These are phyloP conservation scores for Chloroceryle amazona DNA, from an alignment of 2,797 vertebrate species.

Conservation along the genomic window DNA sequence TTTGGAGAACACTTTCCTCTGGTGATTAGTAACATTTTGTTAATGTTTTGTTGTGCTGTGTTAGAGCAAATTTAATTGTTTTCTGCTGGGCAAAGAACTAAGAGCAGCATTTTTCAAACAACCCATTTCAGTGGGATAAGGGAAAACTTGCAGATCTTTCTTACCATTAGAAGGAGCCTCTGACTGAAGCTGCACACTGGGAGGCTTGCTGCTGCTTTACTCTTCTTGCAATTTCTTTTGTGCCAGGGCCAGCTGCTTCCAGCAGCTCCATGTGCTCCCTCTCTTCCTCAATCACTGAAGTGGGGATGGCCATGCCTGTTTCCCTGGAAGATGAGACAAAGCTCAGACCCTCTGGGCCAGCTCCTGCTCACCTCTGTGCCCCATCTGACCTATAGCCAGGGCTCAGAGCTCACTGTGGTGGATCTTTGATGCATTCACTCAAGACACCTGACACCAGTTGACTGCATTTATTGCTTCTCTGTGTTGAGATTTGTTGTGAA, in stretches of 20 bases:
- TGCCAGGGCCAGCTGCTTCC: not conserved
- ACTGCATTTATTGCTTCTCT: not conserved
- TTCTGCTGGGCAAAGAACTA: not conserved
- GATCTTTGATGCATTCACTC: not conserved
- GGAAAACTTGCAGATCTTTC: not conserved
- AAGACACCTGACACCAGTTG: not conserved
- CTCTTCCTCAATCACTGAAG: not conserved
- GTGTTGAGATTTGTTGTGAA: not conserved
- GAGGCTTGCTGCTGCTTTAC: not conserved
- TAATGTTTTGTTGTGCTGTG: not conserved
- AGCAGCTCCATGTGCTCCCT: not conserved
- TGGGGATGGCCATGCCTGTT: accelerated
- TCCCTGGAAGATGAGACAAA: not conserved
- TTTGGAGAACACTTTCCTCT: not conserved
- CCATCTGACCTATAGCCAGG: accelerated
- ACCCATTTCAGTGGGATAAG: not conserved
- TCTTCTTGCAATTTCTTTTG: not conserved
- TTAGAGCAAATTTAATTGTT: not conserved
- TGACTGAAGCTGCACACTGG: not conserved
- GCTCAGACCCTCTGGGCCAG: accelerated
- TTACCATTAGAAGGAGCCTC: not conserved
- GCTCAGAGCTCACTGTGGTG: not conserved
- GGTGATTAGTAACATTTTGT: not conserved
- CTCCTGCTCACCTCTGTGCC: not conserved
- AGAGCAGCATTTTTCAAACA: not conserved